Evolutionary conservation across 2,797 vertebrate genomes (phyloP), one percentile per base, ranked within the genome.

Genomic region (Enteromius anoplus): DNA sequence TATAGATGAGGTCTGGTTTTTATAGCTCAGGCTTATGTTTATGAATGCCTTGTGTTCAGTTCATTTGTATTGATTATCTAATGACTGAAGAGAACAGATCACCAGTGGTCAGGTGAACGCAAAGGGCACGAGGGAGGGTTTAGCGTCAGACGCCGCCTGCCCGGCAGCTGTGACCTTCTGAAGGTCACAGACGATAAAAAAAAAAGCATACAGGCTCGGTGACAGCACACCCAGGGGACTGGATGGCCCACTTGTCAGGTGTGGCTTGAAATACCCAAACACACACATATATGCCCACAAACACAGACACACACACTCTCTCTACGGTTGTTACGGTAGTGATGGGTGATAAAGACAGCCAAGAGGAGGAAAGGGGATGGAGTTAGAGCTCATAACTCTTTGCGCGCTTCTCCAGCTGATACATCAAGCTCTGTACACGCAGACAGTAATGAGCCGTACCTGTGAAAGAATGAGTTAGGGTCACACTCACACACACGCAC

Each of bases 341-440:
- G 69, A 80, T 79, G 70, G 68, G 82, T 80, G 47, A 79, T 84
- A 73, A 75, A 84, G 65, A 77, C 76, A 77, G 47, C 47, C 58
- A 66, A 68, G 49, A 71, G 51, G n/a, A 55, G 78, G 49, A 73
- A 70, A 80, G 19, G 26, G 73, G 69, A 75, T 64, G 49, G 70
- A 69, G 75, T 40, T 37, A 42, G 76, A 75, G 77, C 81, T 77
- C 81, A 83, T 83, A 83, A 83, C 64, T 83, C 73, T 77, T 83
- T 9, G 29, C 19, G 12, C 5, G 3, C 62, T 70, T 69, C 62
- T 47, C 45, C 37, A 42, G 49, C n/a, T 60, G 64, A 82, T 82
- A 55, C 80, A 64, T 85, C 84, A 60, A 37, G 32, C 79, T 71
- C 60, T 72, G 26, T 66, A 37, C 73, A 81, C n/a, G 29, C 68